Percentiles rank a stretch among this genome's conserved stretches.
These are phyloP conservation scores for Adelges cooleyi DNA, from an alignment of 1,140 invertebrate genomes.

Conservation along the genomic window DNA sequence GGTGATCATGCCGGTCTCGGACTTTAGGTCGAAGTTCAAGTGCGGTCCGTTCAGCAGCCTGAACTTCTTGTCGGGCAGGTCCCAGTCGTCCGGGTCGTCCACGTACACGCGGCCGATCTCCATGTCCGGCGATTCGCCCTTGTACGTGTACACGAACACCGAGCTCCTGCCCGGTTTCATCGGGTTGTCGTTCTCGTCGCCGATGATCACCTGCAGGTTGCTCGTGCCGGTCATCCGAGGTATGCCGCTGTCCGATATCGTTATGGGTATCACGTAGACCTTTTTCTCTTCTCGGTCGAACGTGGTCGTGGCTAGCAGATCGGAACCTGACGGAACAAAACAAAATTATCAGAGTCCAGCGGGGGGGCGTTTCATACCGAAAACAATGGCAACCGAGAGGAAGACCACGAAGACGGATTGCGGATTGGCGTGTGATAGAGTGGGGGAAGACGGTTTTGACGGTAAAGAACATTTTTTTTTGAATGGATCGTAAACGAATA, in stretches of 20 bases:
- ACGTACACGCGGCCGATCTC: constrained; percentile 83
- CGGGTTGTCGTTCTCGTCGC: constrained; percentile 78
- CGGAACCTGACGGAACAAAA: constrained; percentile 33
- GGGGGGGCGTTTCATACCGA: too few species aligned
- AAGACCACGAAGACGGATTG: too few species aligned
- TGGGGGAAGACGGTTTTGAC: too few species aligned
- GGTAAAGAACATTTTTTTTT: too few species aligned
- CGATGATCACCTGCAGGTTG: constrained; percentile 72
- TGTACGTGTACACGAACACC: constrained; percentile 87
- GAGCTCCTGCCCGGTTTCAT: constrained; percentile 70
- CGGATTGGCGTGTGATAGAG: too few species aligned
- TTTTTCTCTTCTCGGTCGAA: constrained; percentile 87
- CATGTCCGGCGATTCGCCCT: constrained; percentile 58
- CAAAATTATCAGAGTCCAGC: constrained; percentile 15
- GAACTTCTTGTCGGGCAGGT: constrained; percentile 77
- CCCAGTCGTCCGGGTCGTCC: constrained; percentile 86
- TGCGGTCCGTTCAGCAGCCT: constrained; percentile 46
- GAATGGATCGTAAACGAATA: too few species aligned
- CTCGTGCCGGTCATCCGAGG: constrained; percentile 61
- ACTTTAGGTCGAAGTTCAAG: constrained; percentile 54
- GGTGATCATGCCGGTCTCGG: constrained; percentile 68
- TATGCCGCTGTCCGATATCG: constrained; percentile 69
- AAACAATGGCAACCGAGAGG: constrained; percentile 10
- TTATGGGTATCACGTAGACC: constrained; percentile 72
- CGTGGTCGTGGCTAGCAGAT: constrained; percentile 47